Evolutionary conservation across 2,797 vertebrate genomes (phyloP), one percentile per base, ranked within the genome.

Genomic region (Clarias fuscus): DNA sequence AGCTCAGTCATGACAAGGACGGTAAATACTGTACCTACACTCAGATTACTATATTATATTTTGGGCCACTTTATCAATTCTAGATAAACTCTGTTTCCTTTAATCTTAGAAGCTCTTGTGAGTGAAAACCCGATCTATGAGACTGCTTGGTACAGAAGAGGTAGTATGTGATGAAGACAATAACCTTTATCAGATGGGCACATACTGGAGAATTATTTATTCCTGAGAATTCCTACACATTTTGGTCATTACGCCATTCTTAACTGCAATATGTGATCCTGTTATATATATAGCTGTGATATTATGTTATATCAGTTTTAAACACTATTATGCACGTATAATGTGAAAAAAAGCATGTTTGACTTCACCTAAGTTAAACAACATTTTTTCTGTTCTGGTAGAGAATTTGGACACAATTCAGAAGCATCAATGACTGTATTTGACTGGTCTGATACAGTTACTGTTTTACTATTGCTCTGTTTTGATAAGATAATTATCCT

Each of bases 11-110:
- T 7, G 22, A 6, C 2, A 15, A 3, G 22, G 22, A 40, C 1
- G 59, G 77, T 80, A 80, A 80, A 64, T 40, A 80, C 37, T 37
- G 4, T 37, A 37, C 13, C 59, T 79, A 24, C 77, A 62, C 20
- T 24, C 24, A 56, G 24, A 27, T 75, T 11, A 40, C 70, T 37
- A 20, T 17, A 33, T 33, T 70, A 24, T 4, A 6, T 43, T 72
- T 72, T 27, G 14, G 27, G 17, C 7, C 68, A 48, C 40, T 48
- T 24, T 11, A 48, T 48, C 17, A 37, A 79, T 62, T 30, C 5
- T 40, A 24, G 24, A 62, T 62, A 4, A 78, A 22, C 56, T n/a
- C 37, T 77, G 27, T 20, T 22, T 78, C 30, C 4, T 15, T 4
- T 20, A 2, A 33, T 17, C 22, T 6, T 33, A 78, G 75, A 18